Evolutionary conservation across 2,888 invertebrate species (phyloP), one percentile per base, ranked within the genome.

Genomic region (Chrysopilus asiliformis): DNA sequence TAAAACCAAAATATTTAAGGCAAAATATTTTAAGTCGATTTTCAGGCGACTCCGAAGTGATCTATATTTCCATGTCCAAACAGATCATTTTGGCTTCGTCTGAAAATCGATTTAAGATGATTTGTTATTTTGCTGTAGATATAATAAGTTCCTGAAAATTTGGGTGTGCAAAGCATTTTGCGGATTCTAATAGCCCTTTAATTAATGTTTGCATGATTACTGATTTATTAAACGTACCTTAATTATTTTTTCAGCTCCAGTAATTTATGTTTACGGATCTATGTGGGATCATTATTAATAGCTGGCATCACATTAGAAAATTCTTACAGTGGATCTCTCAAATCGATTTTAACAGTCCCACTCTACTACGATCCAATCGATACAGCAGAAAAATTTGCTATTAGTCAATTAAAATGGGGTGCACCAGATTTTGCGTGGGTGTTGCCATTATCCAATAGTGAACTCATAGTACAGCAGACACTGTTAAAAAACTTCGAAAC

Each of bases 121-220:
- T n/a, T 54, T 41, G 58, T 59, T 1, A 46, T 60, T 14, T 60
- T 59, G 32, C 53, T 59, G 40, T 60, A 60, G 32, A 60, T 60
- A 39, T 53, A 58, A 49, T 53, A 3, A 48, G 50, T 7, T 37
- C 50, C 4, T 45, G 45, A 60, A 58, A 39, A 14, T 35, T 40
- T 4, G 3, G 1, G n/a, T n/a, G n/a, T n/a, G n/a, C n/a, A n/a
- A n/a, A n/a, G n/a, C n/a, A n/a, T n/a, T n/a, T n/a, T n/a, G n/a
- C n/a, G n/a, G n/a, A n/a, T n/a, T n/a, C n/a, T n/a, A n/a, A n/a
- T n/a, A n/a, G n/a, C n/a, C n/a, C n/a, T n/a, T n/a, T n/a, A n/a
- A n/a, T n/a, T n/a, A n/a, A n/a, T n/a, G n/a, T n/a, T n/a, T n/a
- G n/a, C n/a, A n/a, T n/a, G n/a, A n/a, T n/a, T n/a, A 15, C 16